These are phyloP conservation scores for Antechinus stuartii DNA, from an alignment of 2,113 vertebrate species.

Conservation along the genomic window DNA sequence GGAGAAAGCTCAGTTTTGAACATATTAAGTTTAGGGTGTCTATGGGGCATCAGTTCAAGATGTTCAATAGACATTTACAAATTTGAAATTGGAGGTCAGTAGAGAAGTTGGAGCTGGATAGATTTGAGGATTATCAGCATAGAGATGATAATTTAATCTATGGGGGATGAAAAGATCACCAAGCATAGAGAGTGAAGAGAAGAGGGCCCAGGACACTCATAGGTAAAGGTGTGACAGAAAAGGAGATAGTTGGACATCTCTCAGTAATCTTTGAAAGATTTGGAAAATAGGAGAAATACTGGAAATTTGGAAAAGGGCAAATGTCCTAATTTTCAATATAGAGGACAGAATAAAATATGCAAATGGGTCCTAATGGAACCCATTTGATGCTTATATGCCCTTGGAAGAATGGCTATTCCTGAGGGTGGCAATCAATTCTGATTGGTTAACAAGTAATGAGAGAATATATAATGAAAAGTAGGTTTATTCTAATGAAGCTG, in stretches of 20 bases:
- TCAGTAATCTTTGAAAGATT: not conserved
- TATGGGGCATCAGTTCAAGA: not conserved
- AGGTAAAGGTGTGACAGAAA: not conserved
- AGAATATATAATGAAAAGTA: too few species aligned
- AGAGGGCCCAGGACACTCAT: not conserved
- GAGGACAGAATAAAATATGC: not conserved
- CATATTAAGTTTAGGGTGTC: not conserved
- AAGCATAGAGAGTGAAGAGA: not conserved
- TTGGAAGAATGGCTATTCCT: too few species aligned
- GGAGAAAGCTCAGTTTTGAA: not conserved
- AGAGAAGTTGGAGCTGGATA: not conserved
- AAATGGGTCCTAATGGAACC: not conserved
- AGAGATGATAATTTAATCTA: not conserved
- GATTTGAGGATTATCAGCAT: not conserved
- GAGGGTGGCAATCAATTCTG: too few species aligned
- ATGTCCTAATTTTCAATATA: not conserved
- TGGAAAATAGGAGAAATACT: not conserved
- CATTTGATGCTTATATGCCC: too few species aligned
- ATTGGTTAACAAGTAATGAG: too few species aligned
- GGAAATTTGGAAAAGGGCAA: not conserved
- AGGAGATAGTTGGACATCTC: not conserved
- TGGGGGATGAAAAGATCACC: not conserved
- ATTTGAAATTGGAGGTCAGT: not conserved
- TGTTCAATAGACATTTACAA: not conserved
- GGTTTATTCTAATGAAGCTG: too few species aligned